Evolutionary conservation across 2,888 invertebrate genomes (phyloP), one percentile per base, ranked within the genome.

Genomic region (Tenthredo mesomela): DNA sequence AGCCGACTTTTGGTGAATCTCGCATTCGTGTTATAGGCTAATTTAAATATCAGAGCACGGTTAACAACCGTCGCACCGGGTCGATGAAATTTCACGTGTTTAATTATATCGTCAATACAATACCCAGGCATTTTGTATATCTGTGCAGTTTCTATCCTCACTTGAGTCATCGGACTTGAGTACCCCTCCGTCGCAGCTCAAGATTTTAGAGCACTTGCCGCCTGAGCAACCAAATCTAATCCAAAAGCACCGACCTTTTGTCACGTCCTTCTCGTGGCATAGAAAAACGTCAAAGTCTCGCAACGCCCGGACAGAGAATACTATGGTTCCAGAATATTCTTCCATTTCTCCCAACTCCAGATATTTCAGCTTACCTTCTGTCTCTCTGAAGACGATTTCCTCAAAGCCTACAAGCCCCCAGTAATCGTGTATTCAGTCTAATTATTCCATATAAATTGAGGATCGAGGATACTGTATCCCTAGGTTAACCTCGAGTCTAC

Each of bases 201-300:
- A 85, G 37, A 93, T 87, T 1, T 82, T 87, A 5, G 91, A 89
- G 3, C 2, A 9, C 0, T 0, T 88, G 67, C 91, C 90, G 0
- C 0, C 2, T 89, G 90, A 90, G 7, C 89, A 91, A 10, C 90
- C 89, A 7, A 93, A 85, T 37, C 90, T 87, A 12, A 93, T 88
- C 90, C 91, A 91, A 77, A 91, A 93, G 80, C 93, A 93, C 21
- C 88, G 89, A 73, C 88, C 47, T 0, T 1, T 4, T 0, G 2
- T 15, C 25, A 9, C 0, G 5, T 65, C 1, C 0, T 43, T 15
- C 4, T 37, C 47, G 21, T 90, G 86, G 84, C 93, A 93, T 0
- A 93, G 21, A 25, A 89, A 88, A 47, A 93, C 87, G 70, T 92
- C 89, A 0, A 87, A 90, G 37, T 92, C 90, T 0, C 18, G 33